Evolutionary conservation across 2,888 invertebrate species (phyloP), one percentile per base, ranked within the genome.

Genomic region (Clostera curtula): DNA sequence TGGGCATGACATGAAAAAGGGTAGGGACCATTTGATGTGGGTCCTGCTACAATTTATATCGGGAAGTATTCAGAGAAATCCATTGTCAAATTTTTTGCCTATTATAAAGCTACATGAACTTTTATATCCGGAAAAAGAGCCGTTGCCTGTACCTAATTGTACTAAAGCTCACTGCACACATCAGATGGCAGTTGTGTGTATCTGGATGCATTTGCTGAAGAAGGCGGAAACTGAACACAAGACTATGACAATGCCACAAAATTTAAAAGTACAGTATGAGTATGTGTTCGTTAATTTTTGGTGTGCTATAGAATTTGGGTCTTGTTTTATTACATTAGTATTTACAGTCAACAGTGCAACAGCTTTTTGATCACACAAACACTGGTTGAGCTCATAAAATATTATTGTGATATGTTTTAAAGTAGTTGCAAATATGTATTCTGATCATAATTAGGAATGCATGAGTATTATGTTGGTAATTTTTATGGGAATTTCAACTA

Each of bases 1-100:
- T 20, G 91, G 90, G 4, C 86, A 92, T 43, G 94, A 95, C 56
- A 84, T 96, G 61, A 88, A 92, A 34, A 93, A 95, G 69, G 97
- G 97, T 0, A 86, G 98, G 24, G 98, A 98, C 73, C 97, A 98
- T 56, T 82, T 99, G n/a, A 98, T 99, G 98, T 98, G 98, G 98
- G 93, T 97, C 10, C 80, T 98, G 9, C 80, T 99, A 20, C 98
- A 99, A 76, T 98, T 97, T 58, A 95, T 98, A 50, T 97, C 98
- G 0, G 97, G 97, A 24, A 96, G 96, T 58, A 97, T 97, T 54
- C 96, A 96, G 67, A 90, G 96, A 49, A 97, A 97, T 75, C 94
- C 96, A 0, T 73, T 94, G 23, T 90, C 91, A 0, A 95, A 95
- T 64, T 96, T 96, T 57, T 75, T 96, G 36, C 95, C 96, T 0